A percentile compares a stretch with the other conserved stretches of the same genome.
Conservation (phyloP, 2,888 invertebrate species). For the Megalurothrips usitatus region DNA sequence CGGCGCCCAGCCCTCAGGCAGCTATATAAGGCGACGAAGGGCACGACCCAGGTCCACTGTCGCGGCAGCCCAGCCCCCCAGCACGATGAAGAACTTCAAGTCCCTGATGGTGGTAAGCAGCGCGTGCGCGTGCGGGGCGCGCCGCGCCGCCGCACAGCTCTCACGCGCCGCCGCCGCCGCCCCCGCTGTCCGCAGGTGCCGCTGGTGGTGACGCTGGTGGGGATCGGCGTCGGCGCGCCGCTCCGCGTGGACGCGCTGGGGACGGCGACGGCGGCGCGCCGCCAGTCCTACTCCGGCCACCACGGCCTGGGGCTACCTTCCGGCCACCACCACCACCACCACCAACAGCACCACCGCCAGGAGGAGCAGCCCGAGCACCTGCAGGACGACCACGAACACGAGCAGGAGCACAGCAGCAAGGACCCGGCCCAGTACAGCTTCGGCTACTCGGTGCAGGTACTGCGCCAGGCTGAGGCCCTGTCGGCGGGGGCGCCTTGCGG, state of each 20-base stretch:
- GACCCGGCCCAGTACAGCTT: constrained; percentile 19
- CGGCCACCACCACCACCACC: not conserved
- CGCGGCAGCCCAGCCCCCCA: not conserved
- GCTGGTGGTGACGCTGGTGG: not conserved
- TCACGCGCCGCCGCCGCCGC: not conserved
- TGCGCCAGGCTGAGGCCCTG: no score
- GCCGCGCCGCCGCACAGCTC: not conserved
- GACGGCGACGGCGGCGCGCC: not conserved
- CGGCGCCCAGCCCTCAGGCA: not conserved
- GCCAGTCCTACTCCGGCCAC: constrained; percentile 4
- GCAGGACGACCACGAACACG: not conserved
- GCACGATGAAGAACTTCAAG: not conserved
- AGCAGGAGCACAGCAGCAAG: not conserved
- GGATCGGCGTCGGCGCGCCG: not conserved
- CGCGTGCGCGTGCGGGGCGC: not conserved
- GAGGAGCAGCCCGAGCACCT: no score
- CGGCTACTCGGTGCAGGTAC: constrained; percentile 21
- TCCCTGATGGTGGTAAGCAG: not conserved
- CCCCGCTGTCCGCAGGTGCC: not conserved
- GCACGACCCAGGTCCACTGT: not conserved
- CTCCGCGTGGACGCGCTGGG: not conserved
- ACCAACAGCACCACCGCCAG: not conserved
- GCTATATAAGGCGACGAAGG: constrained; percentile 11
- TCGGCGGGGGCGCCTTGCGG: no score
- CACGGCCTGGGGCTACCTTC: not conserved